Evolutionary conservation across 2,888 invertebrate genomes (phyloP).

Genomic region (Baccha elongata): DNA sequence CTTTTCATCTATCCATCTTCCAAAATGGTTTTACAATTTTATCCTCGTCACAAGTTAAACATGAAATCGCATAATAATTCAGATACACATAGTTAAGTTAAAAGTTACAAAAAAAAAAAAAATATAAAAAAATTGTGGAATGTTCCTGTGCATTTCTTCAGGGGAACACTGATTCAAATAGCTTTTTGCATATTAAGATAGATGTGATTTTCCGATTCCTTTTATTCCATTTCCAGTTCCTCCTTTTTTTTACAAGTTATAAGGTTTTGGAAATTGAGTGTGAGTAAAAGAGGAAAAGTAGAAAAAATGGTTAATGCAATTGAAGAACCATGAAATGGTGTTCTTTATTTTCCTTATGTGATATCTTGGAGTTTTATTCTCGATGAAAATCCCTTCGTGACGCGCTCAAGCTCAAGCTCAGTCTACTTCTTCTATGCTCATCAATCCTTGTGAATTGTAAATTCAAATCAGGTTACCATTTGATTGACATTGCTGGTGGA

Average conservation of each 20-base stretch:
- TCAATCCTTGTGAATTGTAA: conserved; percentile 72
- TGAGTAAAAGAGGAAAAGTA: neutral
- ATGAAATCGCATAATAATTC: conserved; percentile 72
- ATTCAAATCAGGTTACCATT: conserved; percentile 72
- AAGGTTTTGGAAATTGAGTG: neutral
- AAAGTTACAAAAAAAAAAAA: conserved; percentile 10
- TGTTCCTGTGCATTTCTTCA: conserved; percentile 51
- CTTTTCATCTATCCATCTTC: conserved; percentile 65
- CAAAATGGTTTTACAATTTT: conserved; percentile 71
- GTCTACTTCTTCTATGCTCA: conserved; percentile 52
- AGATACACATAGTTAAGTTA: conserved; percentile 61
- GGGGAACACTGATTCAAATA: conserved; percentile 47
- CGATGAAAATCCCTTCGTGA: conserved; percentile 35
- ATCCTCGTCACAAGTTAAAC: conserved; percentile 72
- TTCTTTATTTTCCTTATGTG: conserved; percentile 58
- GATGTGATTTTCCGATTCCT: conserved; percentile 58
- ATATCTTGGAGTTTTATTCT: conserved; percentile 48
- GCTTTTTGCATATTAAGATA: conserved; percentile 71
- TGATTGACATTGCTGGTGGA: conserved; percentile 72
- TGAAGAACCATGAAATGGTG: conserved; percentile 71
- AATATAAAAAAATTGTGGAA: conserved; percentile 26
- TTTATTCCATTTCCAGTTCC: neutral
- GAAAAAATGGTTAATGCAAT: conserved; percentile 68
- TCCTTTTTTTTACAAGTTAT: neutral
- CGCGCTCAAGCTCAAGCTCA: conserved; percentile 30